Base-by-base conservation (phyloP, 2,113 vertebrate species). In the Urocitellus parryii region DNA sequence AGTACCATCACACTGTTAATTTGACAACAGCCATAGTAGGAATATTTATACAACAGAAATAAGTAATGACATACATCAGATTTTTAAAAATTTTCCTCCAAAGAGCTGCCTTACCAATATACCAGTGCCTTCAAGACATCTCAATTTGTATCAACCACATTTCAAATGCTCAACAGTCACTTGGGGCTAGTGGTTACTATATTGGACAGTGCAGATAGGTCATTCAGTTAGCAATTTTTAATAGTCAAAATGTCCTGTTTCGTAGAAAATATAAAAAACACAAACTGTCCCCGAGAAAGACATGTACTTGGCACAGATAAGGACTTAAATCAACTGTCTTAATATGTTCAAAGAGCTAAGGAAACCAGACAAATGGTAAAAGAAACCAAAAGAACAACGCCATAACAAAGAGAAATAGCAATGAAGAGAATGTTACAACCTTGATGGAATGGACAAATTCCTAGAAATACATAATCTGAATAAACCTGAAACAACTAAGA, bases 391-490 rank as follows among this genome's bases (percentile, higher is more conserved):
- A 83, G 51, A 94, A 84, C 53, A 32, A 29, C 34, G 8, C 78
- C 72, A 27, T 76, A 81, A 92, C 34, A 88, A 53, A 83, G 2
- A 61, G 53, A 91, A 51, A 88, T 8, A 39, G 48, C 25, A 95
- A 77, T 61, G 70, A 73, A 48, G 37, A 70, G 32, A 95, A 29
- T 77, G 29, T 29, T 11, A 58, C 63, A 42, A 70, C 63, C 8
- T 37, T 24, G 77, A 68, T 42, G 24, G 73, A 90, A 74, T 16
- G 29, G n/a, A 77, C 13, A 91, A 48, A 81, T 68, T 68, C 65
- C 58, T 81, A 80, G 56, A 93, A 90, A 88, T 34, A 67, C 3
- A 70, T 48, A 87, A 93, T 53, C 27, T 87, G 48, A 91, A 78
- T n/a, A 81, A 94, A 81, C 18, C 18, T 27, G 0, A n/a, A n/a